Evolutionary conservation across 2,113 vertebrate genomes (phyloP), one percentile per base, ranked within the genome.

Genomic region (Sapayoa aenigma): DNA sequence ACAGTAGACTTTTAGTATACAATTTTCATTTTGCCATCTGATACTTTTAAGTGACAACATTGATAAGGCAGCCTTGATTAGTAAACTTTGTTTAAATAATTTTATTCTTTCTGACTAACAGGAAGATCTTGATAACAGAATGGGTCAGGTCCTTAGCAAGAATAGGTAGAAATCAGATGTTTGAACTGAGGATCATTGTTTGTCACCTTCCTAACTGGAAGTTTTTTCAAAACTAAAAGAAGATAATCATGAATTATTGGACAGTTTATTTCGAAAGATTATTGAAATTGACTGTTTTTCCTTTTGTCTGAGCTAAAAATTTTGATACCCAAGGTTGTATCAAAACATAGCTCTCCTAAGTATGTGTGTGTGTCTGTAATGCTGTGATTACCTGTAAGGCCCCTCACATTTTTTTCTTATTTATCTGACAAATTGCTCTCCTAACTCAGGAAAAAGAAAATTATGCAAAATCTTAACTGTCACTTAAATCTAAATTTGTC

Each of bases 401-500:
- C 31, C 28, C 23, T 12, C 23, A 35, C 19, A 69, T 79, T 91
- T 95, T 95, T 84, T 23, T 82, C 37, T 73, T 87, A 71, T 74
- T 95, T 94, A 11, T 86, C 53, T 94, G 74, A 91, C 53, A 94
- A 91, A 89, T 83, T 23, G 66, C n/a, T 72, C 56, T 87, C 33
- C 25, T 66, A 94, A 62, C 3, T 3, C 14, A 80, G 44, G 50
- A 85, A 82, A 83, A 94, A 78, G 18, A 76, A 87, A 91, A 93
- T 95, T 69, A 85, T 62, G 53, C 66, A 87, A 93, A 95, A 89
- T 80, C 63, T 76, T 87, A 84, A 72, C 77, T 76, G 77, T 91
- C 87, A 91, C 49, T 94, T 87, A 72, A 91, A 95, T 92, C 62
- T 75, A 53, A 76, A 78, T 93, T 91, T 94, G 44, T 87, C 10